Evolutionary conservation across 2,113 vertebrate genomes (phyloP).

Genomic region (Triplophysa dalaica): DNA sequence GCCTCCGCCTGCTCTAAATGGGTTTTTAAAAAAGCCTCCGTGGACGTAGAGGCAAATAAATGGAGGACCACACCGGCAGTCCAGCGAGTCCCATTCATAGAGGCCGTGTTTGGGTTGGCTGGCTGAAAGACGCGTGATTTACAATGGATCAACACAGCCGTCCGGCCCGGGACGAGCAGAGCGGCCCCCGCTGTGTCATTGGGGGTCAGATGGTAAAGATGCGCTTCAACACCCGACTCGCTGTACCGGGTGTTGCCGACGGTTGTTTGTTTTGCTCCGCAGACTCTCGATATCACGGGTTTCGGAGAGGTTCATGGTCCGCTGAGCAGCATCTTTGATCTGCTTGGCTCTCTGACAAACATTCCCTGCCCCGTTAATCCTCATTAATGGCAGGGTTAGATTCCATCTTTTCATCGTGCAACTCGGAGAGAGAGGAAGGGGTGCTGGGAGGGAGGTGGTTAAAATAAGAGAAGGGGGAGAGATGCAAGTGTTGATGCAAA

Average conservation of each 20-base stretch:
- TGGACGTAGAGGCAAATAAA: slow-evolving; percentile 48
- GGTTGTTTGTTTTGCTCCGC: slow-evolving; percentile 17
- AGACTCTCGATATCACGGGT: slow-evolving; percentile 30
- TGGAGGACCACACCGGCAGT: slow-evolving; percentile 44
- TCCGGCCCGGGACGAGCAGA: slow-evolving; percentile 9
- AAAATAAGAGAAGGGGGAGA: slow-evolving; percentile 8
- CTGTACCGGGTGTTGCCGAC: not conserved
- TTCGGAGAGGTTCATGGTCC: slow-evolving; percentile 41
- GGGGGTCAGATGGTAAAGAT: slow-evolving; percentile 42
- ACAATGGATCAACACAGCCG: slow-evolving; percentile 53
- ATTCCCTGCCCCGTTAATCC: slow-evolving; percentile 58
- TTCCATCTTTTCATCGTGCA: slow-evolving; percentile 53
- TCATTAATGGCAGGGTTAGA: slow-evolving; percentile 57
- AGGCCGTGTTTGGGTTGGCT: slow-evolving; percentile 51
- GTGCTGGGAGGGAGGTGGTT: slow-evolving; percentile 40
- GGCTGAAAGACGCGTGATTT: slow-evolving; percentile 49
- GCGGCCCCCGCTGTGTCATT: slow-evolving; percentile 25
- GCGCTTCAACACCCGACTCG: slow-evolving; percentile 6
- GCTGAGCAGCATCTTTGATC: slow-evolving; percentile 45
- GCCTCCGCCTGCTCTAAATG: slow-evolving; percentile 25
- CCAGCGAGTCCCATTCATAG: slow-evolving; percentile 43
- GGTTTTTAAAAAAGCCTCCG: slow-evolving; percentile 28
- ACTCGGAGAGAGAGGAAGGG: slow-evolving; percentile 26
- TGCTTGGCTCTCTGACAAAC: slow-evolving; percentile 53
- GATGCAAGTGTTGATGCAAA: slow-evolving; percentile 37